These are phyloP conservation scores for Bombyx mandarina DNA, from an alignment of 1,140 invertebrate species.

Conservation along the genomic window DNA sequence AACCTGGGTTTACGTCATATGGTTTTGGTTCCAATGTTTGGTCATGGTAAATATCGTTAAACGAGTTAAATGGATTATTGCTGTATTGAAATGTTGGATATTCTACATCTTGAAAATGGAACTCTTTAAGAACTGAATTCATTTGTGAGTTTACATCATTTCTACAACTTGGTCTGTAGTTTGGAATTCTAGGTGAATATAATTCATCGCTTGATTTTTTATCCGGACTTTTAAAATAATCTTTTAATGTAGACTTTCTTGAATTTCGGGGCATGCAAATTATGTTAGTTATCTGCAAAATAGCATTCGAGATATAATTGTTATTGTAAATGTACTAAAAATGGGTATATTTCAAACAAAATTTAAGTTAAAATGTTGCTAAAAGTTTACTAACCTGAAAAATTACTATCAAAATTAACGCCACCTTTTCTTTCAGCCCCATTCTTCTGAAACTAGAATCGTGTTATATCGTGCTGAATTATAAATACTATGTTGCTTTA, in stretches of 20 bases:
- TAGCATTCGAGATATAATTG: neutral
- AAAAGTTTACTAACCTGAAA: constrained; percentile 24
- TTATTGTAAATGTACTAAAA: neutral
- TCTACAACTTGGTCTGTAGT: constrained; percentile 5
- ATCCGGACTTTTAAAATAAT: neutral
- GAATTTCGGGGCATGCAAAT: constrained; percentile 15
- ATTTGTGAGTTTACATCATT: constrained; percentile 9
- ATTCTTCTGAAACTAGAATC: constrained; percentile 25
- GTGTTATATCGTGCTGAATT: neutral
- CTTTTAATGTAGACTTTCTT: constrained; percentile 1
- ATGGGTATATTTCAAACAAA: neutral
- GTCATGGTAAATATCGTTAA: neutral
- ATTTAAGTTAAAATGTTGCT: neutral
- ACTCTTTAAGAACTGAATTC: constrained; percentile 13
- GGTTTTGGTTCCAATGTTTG: neutral
- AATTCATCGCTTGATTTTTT: no score
- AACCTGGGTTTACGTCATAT: neutral
- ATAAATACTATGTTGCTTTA: constrained; percentile 6
- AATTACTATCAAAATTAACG: constrained; percentile 18
- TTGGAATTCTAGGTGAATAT: no score
- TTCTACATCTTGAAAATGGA: constrained; percentile 32
- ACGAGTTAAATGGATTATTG: neutral
- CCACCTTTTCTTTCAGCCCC: constrained; percentile 34
- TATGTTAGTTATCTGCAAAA: constrained; percentile 18
- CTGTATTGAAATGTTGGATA: constrained; percentile 13